Base-by-base conservation (phyloP, 2,797 vertebrate species). In the Dicrostonyx torquatus region DNA sequence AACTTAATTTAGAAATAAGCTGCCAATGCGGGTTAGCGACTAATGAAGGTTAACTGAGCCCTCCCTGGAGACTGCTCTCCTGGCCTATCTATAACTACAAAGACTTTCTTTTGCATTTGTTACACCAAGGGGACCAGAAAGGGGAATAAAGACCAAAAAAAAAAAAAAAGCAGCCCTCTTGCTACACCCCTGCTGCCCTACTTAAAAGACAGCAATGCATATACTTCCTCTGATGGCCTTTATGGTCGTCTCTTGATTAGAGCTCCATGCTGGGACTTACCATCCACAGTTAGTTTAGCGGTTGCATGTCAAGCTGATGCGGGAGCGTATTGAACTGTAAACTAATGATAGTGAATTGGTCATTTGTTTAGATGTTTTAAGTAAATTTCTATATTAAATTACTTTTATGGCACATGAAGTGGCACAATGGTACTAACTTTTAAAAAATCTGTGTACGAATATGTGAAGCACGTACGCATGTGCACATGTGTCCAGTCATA, bases 1-100 rank as follows among this genome's bases (percentile, higher is more conserved):
- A 76, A 93, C 93, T 75, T 95, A 95, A 96, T 95, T 97, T 97
- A 97, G 97, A 95, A 92, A 80, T 90, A 97, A 95, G 91, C 82
- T 96, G 89, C 34, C 58, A 91, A 97, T n/a, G 70, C 68, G 17
- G 86, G 94, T 90, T 95, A 95, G 91, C 11, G 26, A 85, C 22
- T 96, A 93, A 91, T 80, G 93, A 96, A 96, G 48, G 97, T 92
- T 97, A 94, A 37, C 84, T 37, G 91, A 94, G 95, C 34, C 64
- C 68, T 97, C 94, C 20, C 80, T 66, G 83, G 77, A 91, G 95
- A 88, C 15, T 11, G 37, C n/a, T 92, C 48, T 95, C 53, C 72
- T 40, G 90, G 78, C 87, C 92, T 88, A 62, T 77, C 78, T 87
- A 50, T 89, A 92, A 95, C 88, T 70, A 80, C 70, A 78, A 79